Conservation (phyloP, 2,797 vertebrate species). For the Euphonia xanthogaster region DNA sequence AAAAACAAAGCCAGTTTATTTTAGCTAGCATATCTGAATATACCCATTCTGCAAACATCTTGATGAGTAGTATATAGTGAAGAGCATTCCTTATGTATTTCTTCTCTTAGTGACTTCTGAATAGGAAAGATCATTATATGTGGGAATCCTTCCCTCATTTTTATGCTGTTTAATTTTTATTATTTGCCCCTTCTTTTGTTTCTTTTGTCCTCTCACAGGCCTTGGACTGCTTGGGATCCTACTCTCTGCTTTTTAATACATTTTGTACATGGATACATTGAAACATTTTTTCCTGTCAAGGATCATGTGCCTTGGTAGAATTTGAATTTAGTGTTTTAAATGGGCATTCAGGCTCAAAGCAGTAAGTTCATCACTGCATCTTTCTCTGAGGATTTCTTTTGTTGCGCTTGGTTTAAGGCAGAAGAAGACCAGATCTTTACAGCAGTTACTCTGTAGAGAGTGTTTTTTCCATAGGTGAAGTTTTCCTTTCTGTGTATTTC, state of each 20-base stretch:
- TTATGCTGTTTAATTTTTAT: background rate
- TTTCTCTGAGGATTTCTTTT: background rate
- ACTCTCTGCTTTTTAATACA: background rate
- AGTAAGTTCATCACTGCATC: background rate
- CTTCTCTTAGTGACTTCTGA: background rate
- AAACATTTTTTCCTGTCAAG: background rate
- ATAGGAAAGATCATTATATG: background rate
- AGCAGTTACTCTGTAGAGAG: background rate
- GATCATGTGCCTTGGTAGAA: background rate
- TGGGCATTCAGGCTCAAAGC: background rate
- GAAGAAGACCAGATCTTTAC: background rate
- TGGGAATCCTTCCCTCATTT: background rate
- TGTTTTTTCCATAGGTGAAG: background rate
- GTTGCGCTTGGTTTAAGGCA: background rate
- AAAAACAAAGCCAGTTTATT: background rate
- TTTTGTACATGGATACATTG: background rate
- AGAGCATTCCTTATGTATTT: background rate
- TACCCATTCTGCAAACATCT: background rate
- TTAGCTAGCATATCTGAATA: background rate
- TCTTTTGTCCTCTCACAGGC: background rate
- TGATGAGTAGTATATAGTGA: background rate
- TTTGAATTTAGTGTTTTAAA: background rate
- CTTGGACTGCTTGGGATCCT: background rate
- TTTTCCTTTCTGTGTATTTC: background rate
- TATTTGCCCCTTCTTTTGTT: background rate